phyloP scores from a whole-genome alignment of 2,888 invertebrate genomes.

The Drosophila multiciliata region DNA sequence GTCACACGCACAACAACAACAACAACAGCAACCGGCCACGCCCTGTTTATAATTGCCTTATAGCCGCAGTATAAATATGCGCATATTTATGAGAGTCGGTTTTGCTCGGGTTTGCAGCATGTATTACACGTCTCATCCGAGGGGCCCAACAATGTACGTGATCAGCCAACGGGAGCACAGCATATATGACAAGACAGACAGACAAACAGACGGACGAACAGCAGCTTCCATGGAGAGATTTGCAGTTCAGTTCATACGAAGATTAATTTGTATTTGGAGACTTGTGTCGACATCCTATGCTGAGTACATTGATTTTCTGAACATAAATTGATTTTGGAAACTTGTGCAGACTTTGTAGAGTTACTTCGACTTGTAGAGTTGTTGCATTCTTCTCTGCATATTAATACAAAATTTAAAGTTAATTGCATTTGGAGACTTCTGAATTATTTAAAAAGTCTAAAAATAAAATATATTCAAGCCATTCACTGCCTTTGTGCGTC shows the following conservation, averaged over 20 bases:
- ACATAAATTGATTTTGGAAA: neutral
- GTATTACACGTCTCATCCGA: constrained; percentile 44
- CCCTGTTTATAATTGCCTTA: constrained; percentile 79
- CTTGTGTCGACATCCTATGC: constrained; percentile 13
- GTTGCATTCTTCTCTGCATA: neutral
- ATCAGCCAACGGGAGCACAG: constrained; percentile 39
- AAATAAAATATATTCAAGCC: neutral
- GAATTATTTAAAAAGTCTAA: neutral
- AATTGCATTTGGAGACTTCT: neutral
- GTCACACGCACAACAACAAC: constrained; percentile 28
- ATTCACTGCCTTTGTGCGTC: neutral
- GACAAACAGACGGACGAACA: neutral
- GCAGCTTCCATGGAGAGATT: neutral
- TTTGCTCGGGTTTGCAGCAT: constrained; percentile 20
- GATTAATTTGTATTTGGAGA: constrained; percentile 17
- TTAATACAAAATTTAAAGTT: neutral
- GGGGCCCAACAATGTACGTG: constrained; percentile 58
- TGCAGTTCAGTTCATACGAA: constrained; percentile 2
- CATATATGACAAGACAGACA: constrained; percentile 3
- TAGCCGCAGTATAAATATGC: constrained; percentile 63
- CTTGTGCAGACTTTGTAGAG: neutral
- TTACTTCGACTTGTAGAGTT: neutral
- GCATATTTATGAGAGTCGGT: constrained; percentile 28
- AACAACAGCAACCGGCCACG: constrained; percentile 49
- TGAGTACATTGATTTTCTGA: neutral